phyloP scores from a whole-genome alignment of 2,797 vertebrate genomes.

The Rhyacichthys aspro region DNA sequence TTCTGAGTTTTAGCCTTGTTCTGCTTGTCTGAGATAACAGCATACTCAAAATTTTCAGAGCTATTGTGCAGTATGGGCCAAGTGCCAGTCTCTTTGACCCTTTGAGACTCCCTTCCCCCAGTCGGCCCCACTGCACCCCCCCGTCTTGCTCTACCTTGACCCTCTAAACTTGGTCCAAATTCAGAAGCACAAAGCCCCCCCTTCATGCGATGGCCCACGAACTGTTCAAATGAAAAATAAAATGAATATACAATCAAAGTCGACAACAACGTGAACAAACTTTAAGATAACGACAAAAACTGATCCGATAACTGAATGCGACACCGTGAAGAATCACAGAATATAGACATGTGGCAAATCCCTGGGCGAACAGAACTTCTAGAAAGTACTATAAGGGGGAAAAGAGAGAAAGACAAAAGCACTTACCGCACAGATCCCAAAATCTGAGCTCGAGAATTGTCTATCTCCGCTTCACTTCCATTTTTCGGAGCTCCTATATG shows the following conservation, averaged over 20 bases:
- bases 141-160: conserved; percentile 82
- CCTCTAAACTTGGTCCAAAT: conserved; percentile 80
- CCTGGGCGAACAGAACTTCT: conserved; percentile 26
- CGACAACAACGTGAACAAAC: not conserved
- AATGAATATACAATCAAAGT: not conserved
- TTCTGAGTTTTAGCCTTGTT: conserved; percentile 19
- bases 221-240: conserved; percentile 70
- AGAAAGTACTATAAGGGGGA: conserved; percentile 25
- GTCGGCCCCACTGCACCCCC: conserved; percentile 42
- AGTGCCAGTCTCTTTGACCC: conserved; percentile 59
- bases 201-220: conserved; percentile 52
- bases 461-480: conserved; percentile 84
- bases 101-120: conserved; percentile 64
- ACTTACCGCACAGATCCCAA: conserved; percentile 85
- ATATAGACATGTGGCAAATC: conserved; percentile 1
- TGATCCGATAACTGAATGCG: conserved; percentile 19
- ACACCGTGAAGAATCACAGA: conserved; percentile 19
- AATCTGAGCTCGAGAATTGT: conserved; percentile 74
- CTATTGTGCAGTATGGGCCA: conserved; percentile 37
- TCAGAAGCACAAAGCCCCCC: conserved; percentile 83
- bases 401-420: conserved; percentile 38
- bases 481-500: conserved; percentile 79
- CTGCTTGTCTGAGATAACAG: conserved; percentile 32
- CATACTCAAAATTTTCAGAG: conserved; percentile 49
- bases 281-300: conserved; percentile 5